Base-by-base conservation (phyloP, 2,888 invertebrate species). In the Dicranocentrus wangi region DNA sequence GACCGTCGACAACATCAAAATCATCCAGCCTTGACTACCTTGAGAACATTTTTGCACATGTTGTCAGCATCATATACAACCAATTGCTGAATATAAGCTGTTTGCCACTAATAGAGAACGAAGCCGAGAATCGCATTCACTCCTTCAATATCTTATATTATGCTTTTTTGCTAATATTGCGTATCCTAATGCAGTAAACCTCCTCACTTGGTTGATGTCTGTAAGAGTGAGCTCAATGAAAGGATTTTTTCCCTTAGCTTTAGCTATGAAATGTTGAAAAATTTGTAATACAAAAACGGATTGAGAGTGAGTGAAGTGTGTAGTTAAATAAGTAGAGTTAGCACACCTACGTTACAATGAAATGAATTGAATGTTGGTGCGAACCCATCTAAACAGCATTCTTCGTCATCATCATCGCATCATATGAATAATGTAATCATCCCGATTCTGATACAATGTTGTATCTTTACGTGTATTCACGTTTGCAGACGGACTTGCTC, bases 1-100 rank as follows among this genome's bases (percentile, higher is more conserved):
- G 43, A 69, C 32, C 51, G 68, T 63, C 51, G 69, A 63, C 77
- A 60, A 72, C 63, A 69, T 75, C 66, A 42, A 78, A 71, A 78
- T 78, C 78, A 78, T 63, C 78, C 71, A 78, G 78, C 71, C 78
- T 78, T 78, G 78, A 70, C 77, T 77, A 77, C 77, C 77, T 77
- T 69, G 63, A 77, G 69, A 77, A 63, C 69, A 75, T 55, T 71
- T 75, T 65, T 65, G 39, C 61, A 27, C 61, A 61, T 61, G 61
- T 61, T 55, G 23, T 55, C 55, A 55, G 23, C 55, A 25, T 23
- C 17, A 55, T 55, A 55, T 55, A 55, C 25, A 55, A 10, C 32
- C 32, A 10, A 32, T 32, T n/a, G n/a, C 32, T 32, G 10, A 32
- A 32, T 32, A 10, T 32, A 32, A 32, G 32, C 10, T 32, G 10